phyloP scores from a whole-genome alignment of 2,113 vertebrate genomes.

The Marmota monax region DNA sequence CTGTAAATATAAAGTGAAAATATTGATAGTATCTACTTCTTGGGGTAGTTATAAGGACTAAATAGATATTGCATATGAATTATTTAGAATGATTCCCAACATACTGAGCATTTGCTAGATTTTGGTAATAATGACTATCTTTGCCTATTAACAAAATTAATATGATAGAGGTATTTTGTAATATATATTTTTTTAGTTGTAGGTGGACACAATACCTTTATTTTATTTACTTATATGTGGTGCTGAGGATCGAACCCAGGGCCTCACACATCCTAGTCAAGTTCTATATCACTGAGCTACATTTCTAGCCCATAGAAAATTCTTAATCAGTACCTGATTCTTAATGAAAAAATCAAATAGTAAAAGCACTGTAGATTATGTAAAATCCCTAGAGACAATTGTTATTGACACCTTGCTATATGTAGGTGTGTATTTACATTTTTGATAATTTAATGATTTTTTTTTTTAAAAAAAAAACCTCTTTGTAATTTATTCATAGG shows the following conservation, averaged over 20 bases:
- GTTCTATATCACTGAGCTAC: background rate
- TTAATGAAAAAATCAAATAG: conserved; percentile 52
- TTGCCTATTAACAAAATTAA: conserved; percentile 45
- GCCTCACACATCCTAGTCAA: background rate
- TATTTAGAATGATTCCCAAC: conserved; percentile 30
- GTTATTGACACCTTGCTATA: background rate
- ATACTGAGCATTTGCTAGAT: background rate
- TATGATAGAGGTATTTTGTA: conserved; percentile 14
- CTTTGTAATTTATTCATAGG: conserved; percentile 86
- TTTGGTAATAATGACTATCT: background rate
- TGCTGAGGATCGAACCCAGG: too few relatives aligned
- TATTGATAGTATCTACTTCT: background rate
- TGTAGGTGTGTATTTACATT: background rate
- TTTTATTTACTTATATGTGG: too few relatives aligned
- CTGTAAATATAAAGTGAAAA: conserved; percentile 31
- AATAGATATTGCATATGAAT: background rate
- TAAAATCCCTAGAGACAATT: background rate
- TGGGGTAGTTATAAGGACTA: conserved; percentile 23
- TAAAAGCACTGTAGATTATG: background rate
- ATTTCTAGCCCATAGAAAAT: background rate
- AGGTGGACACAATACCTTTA: too few relatives aligned
- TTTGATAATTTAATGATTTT: conserved; percentile 49
- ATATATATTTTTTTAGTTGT: too few relatives aligned
- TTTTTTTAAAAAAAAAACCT: background rate
- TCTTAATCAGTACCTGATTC: background rate